Evolutionary conservation across 2,888 invertebrate species (phyloP), one percentile per base, ranked within the genome.

Genomic region (Meloe dianella): DNA sequence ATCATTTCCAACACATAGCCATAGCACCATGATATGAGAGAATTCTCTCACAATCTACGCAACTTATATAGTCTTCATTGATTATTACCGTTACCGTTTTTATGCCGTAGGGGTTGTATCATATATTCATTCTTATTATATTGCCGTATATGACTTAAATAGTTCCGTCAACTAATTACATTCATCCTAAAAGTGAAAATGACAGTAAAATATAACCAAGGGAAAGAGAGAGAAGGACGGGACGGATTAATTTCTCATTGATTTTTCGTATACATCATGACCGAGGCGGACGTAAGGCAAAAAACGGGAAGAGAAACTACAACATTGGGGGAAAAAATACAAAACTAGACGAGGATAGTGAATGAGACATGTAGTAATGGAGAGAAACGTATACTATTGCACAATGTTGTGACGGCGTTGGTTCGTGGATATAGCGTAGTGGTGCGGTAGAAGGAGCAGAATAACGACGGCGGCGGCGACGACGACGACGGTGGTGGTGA

Each of bases 371-470:
- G 22, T 51, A 51, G 47, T 20, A 51, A 51, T 41, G 41, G n/a
- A 22, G 47, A 51, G 47, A 51, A 51, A 51, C 47, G 47, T 51
- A 51, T 51, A 51, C 47, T 71, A 73, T 75, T 75, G 73, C 75
- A 74, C 75, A 74, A 75, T 70, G 70, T 71, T 58, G 22, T 58
- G 59, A 56, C 47, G 57, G 63, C 47, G 35, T 38, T 20, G 65
- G 64, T 57, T 58, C 47, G 30, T 58, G 27, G 66, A 65, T 57
- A 61, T 29, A 41, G 59, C 5, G 29, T 58, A 32, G 17, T 17
- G 47, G 20, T 2, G 20, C 20, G 47, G 20, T 5, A 9, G 47
- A 8, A 7, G 17, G 17, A 41, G 38, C 8, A 7, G n/a, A 22
- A 51, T 22, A 22, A 51, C 47, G 47, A 47, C 47, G 47, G 9